These are phyloP conservation scores for Polypterus senegalus DNA, from an alignment of 2,113 vertebrate genomes.

Conservation along the genomic window DNA sequence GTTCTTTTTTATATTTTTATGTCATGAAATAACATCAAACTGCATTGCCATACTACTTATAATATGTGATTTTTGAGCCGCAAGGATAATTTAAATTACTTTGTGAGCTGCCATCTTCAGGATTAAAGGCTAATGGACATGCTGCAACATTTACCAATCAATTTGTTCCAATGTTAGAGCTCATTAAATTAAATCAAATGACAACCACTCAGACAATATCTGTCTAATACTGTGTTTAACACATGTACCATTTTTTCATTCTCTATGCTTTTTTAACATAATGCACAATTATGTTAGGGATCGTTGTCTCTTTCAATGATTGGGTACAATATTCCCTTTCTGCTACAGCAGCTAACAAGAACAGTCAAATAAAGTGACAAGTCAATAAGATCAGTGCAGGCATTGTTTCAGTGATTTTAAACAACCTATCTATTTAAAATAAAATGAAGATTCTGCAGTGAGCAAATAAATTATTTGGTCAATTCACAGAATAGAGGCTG, in stretches of 20 bases:
- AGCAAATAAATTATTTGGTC: conserved; percentile 9
- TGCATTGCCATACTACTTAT: too few species aligned
- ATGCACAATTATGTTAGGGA: background rate
- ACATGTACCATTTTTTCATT: background rate
- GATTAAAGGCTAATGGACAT: too few species aligned
- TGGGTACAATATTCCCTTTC: background rate
- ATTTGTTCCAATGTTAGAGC: too few species aligned
- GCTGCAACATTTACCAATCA: too few species aligned
- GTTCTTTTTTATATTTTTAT: too few species aligned
- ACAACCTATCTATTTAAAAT: conserved; percentile 1
- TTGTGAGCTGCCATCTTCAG: too few species aligned
- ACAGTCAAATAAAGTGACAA: conserved; percentile 10
- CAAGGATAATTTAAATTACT: too few species aligned
- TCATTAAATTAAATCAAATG: background rate
- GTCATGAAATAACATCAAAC: too few species aligned
- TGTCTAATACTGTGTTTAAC: background rate
- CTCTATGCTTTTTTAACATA: conserved; percentile 6
- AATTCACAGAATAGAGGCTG: background rate
- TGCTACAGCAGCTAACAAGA: conserved; percentile 1
- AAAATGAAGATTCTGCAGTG: background rate
- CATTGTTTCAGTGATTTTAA: conserved; percentile 1
- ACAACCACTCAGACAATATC: background rate
- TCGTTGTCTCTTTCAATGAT: background rate
- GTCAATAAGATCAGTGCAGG: conserved; percentile 1
- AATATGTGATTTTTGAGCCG: too few species aligned